Conservation (phyloP, 2,888 invertebrate genomes). For the Meliscaeva auricollis region DNA sequence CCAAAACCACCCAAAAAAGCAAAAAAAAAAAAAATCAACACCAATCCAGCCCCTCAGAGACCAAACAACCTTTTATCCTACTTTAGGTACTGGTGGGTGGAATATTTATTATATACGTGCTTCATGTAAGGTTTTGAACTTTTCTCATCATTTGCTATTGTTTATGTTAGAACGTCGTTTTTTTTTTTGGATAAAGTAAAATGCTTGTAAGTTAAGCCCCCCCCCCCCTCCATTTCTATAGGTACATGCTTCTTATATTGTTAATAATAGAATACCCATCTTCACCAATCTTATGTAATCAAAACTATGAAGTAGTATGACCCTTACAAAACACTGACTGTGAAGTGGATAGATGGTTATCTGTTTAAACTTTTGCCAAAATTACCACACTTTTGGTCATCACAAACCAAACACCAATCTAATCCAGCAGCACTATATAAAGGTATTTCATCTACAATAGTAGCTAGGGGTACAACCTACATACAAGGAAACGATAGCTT, state of each 20-base stretch:
- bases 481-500: conserved; percentile 14
- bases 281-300: conserved; percentile 17
- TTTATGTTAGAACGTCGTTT: neutral
- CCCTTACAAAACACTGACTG: neutral
- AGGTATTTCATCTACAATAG: neutral
- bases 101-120: neutral
- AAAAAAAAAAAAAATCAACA: neutral
- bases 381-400: conserved; percentile 45
- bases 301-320: conserved; percentile 12
- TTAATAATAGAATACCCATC: conserved; percentile 2
- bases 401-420: conserved; percentile 52
- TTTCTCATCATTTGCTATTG: neutral
- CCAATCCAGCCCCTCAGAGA: neutral
- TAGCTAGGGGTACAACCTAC: too few species aligned
- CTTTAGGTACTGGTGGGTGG: neutral
- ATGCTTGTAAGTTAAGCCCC: neutral
- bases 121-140: neutral
- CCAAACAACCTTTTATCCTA: neutral
- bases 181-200: too few species aligned
- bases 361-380: conserved; percentile 19
- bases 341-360: conserved; percentile 16
- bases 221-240: neutral
- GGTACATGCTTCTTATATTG: neutral
- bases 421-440: conserved; percentile 13
- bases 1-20: neutral